Evolutionary conservation across 2,888 invertebrate species (phyloP).

Genomic region (Phragmatobia fuliginosa): DNA sequence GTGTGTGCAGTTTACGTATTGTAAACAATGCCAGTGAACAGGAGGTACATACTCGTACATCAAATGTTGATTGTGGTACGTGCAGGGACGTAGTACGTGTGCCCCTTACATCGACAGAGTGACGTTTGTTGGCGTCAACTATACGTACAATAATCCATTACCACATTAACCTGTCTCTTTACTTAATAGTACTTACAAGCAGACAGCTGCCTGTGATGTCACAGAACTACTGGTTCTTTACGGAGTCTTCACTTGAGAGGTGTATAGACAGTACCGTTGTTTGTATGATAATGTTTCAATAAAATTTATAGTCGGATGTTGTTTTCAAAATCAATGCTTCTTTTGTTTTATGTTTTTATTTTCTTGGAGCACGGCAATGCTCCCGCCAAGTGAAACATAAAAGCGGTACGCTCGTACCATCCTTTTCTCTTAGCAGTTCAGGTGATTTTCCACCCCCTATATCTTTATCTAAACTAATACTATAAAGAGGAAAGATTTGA

Average conservation of each 20-base stretch:
- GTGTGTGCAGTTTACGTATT: no score
- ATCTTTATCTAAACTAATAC: no score
- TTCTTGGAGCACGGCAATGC: no score
- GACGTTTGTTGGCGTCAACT: slow-evolving; percentile 53
- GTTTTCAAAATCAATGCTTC: slow-evolving; percentile 1
- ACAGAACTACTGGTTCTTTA: slow-evolving; percentile 39
- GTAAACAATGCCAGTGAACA: neutral
- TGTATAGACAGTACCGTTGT: neutral
- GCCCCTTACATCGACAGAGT: slow-evolving; percentile 40
- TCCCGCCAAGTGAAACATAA: no score
- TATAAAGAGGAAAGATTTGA: no score
- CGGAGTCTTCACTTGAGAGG: slow-evolving; percentile 24
- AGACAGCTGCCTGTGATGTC: slow-evolving; percentile 28
- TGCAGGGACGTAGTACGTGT: slow-evolving; percentile 21
- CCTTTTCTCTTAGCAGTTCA: no score
- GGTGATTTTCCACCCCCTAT: no score
- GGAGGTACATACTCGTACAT: slow-evolving; percentile 13
- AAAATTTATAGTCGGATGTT: slow-evolving; percentile 1
- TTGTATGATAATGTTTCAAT: slow-evolving; percentile 10
- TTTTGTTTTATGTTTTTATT: neutral
- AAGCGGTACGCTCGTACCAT: no score
- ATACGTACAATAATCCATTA: slow-evolving; percentile 59
- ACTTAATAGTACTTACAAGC: slow-evolving; percentile 33
- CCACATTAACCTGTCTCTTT: slow-evolving; percentile 58
- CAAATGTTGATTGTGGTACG: slow-evolving; percentile 7